Evolutionary conservation across 1,140 invertebrate genomes (phyloP), one percentile per base, ranked within the genome.

Genomic region (Temnothorax longispinosus): DNA sequence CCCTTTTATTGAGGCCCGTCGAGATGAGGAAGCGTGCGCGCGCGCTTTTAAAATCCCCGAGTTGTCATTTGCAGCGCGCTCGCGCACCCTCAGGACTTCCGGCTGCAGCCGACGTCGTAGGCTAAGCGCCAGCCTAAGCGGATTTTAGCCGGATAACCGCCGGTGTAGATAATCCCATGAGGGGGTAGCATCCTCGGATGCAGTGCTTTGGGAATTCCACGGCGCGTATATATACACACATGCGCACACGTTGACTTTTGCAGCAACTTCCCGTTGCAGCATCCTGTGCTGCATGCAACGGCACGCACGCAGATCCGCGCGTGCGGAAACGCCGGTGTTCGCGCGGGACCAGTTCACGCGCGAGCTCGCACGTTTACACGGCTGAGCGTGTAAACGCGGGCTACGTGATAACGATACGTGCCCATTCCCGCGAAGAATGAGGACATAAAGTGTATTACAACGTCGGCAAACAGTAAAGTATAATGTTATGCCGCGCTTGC

Each of bases 101-200:
- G 32, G 13, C 69, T 67, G 21, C n/a, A 32, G 38, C 11, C 50
- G 10, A 7, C 52, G 47, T 44, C 27, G 18, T 50, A 74, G 27
- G n/a, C 65, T 69, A 69, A 69, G 65, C 54, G 38, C 7, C 38
- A 27, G 27, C 54, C 58, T 74, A 69, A 87, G 77, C 58, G 85
- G 85, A 86, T 77, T 77, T 77, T 56, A 62, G 21, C 11, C 32
- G 18, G 21, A 38, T 56, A 38, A 74, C 11, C 13, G 38, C 18
- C 67, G 60, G 47, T 86, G 52, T 86, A 86, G 69, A 82, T 89
- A 81, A 81, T 64, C 18, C 47, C 38, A 41, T 1, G 15, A 4
- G 5, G 58, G 15, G 5, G 6, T 54, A 56, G 58, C 32, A 38
- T 21, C 21, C 41, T 27, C 18, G 11, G 4, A 47, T 47, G 11